phyloP scores from a whole-genome alignment of 2,113 vertebrate species.

The Thalassoma bifasciatum region DNA sequence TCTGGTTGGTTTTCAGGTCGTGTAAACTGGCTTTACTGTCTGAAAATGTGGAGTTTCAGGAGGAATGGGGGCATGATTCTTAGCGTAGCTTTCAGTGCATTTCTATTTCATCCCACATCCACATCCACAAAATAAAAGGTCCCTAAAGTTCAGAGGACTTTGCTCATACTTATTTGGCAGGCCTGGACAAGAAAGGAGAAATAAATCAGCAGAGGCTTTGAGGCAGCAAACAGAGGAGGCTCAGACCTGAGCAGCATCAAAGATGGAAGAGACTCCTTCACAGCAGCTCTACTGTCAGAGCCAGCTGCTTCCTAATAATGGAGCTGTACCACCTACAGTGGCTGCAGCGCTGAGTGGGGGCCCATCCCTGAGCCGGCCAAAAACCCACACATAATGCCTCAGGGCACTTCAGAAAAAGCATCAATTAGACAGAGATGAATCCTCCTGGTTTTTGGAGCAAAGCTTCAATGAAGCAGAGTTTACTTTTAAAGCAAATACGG shows the following conservation, averaged over 20 bases:
- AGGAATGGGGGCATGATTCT: too few species aligned
- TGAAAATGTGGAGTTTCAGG: too few species aligned
- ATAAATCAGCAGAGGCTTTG: background rate
- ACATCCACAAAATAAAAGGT: too few species aligned
- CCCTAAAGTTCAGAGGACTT: background rate
- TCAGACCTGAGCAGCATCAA: conserved; percentile 1
- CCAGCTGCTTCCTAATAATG: conserved; percentile 25
- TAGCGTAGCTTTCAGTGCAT: too few species aligned
- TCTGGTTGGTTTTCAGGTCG: too few species aligned
- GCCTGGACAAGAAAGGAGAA: background rate
- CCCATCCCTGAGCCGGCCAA: conserved; percentile 2
- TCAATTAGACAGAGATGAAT: conserved; percentile 41
- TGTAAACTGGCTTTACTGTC: too few species aligned
- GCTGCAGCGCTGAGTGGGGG: conserved; percentile 3
- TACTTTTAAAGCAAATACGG: conserved; percentile 16
- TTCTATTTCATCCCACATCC: too few species aligned
- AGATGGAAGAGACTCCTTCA: background rate
- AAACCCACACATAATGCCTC: conserved; percentile 33
- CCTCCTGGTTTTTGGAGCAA: conserved; percentile 11
- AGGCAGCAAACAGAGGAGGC: background rate
- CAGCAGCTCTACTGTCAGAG: conserved; percentile 14
- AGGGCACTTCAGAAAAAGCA: conserved; percentile 33
- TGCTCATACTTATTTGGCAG: background rate
- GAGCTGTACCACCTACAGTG: conserved; percentile 1
- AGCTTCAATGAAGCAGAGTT: conserved; percentile 16